Base-by-base conservation (phyloP, 2,113 vertebrate species). In the Lates calcarifer region DNA sequence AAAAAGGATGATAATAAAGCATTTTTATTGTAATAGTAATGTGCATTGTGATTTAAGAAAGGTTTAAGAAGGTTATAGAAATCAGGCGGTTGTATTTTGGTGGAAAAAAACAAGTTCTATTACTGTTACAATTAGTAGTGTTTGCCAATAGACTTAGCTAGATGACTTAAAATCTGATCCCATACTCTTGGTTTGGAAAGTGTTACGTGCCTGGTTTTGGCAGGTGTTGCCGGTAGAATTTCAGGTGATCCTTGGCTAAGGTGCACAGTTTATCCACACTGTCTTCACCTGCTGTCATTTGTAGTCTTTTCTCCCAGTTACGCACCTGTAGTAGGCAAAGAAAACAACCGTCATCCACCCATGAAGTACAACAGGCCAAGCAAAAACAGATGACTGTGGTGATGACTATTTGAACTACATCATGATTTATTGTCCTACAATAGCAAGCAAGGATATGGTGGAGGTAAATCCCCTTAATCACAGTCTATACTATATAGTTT, bases 261-360 rank as follows among this genome's bases (percentile, higher is more conserved):
- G 39, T 58, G 47, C 90, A 89, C n/a, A 94, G 81, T 29, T 89
- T 79, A 6, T 91, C 90, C 49, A 87, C 74, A 2, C 20, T 63
- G 22, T 85, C 71, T 17, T 87, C 88, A 71, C 62, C 72, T 1
- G 57, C 47, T 35, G 82, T 74, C 47, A 79, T 84, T n/a, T 91
- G 92, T 2, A 95, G 88, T 69, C 84, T 92, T 82, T 90, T 87
- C 84, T 95, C 94, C 94, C 94, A 95, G 83, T 75, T 94, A 75
- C 74, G 82, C 3, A 88, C 37, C 94, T 95, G 56, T 12, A 60
- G 49, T 1, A 62, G 37, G 35, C 39, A 64, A 41, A 68, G n/a
- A 41, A 39, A 37, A 51, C 28, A 37, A 56, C n/a, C n/a, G n/a
- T 15, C n/a, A 68, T 6, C 13, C 10, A 35, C 20, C 20, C 0